phyloP scores from a whole-genome alignment of 2,888 invertebrate genomes.

The Erebia palarica region DNA sequence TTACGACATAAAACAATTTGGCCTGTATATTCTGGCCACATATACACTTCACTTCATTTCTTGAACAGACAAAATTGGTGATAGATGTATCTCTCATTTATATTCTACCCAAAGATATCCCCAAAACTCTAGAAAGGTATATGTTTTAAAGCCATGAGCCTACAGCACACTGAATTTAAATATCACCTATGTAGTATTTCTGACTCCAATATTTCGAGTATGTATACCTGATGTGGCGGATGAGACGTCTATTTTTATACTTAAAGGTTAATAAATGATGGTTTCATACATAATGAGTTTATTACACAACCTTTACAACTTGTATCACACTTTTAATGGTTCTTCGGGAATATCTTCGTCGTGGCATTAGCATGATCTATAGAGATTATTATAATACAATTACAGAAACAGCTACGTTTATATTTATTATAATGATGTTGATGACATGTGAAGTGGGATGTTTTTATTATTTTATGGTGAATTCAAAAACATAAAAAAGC shows the following conservation, averaged over 20 bases:
- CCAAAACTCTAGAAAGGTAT: neutral
- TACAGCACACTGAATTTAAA: neutral
- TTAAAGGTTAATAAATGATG: neutral
- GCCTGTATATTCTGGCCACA: neutral
- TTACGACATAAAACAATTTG: neutral
- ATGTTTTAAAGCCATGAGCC: neutral
- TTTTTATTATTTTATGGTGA: neutral
- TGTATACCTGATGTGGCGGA: neutral
- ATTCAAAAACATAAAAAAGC: neutral
- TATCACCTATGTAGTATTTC: constrained; percentile 1
- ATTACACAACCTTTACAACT: neutral
- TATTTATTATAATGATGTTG: neutral
- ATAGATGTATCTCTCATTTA: too few species aligned
- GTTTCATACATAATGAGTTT: neutral
- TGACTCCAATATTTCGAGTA: neutral
- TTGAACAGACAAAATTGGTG: too few species aligned
- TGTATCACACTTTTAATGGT: constrained; percentile 10
- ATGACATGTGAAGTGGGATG: neutral
- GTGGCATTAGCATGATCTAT: neutral
- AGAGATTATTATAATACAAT: neutral
- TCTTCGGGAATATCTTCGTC: neutral
- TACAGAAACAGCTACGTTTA: neutral
- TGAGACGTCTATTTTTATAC: neutral
- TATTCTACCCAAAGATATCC: too few species aligned
- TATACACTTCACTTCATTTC: too few species aligned